phyloP scores from a whole-genome alignment of 2,797 vertebrate species.

The Novumbra hubbsi region DNA sequence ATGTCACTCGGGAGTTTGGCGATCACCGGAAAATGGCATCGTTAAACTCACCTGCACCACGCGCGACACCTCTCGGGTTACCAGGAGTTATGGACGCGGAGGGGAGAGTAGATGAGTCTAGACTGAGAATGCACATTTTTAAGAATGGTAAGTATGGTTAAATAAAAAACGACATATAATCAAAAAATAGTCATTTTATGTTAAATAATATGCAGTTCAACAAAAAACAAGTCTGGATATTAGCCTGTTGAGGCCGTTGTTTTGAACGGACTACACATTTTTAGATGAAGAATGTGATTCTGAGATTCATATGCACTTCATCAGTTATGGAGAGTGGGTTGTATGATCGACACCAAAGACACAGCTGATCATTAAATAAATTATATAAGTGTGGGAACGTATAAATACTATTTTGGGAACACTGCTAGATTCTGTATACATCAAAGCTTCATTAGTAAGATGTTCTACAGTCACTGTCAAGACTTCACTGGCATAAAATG shows the following conservation, averaged over 20 bases:
- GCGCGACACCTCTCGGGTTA: constrained; percentile 58
- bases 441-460: background rate
- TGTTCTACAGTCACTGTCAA: background rate
- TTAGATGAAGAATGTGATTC: background rate
- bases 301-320: background rate
- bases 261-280: constrained; percentile 4
- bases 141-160: constrained; percentile 68
- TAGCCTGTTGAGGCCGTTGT: background rate
- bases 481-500: background rate
- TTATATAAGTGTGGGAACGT: background rate
- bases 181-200: background rate
- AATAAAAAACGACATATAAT: background rate
- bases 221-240: no score
- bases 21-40: constrained; percentile 45
- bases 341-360: background rate
- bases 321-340: background rate
- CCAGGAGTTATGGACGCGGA: constrained; percentile 77
- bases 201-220: no score
- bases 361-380: background rate
- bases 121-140: constrained; percentile 74
- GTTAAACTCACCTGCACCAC: constrained; percentile 45
- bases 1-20: constrained; percentile 1
- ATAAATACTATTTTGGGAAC: background rate
- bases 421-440: background rate
- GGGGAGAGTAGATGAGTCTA: constrained; percentile 78